A percentile compares a stretch with the other conserved stretches of the same genome.
phyloP scores from a whole-genome alignment of 2,888 invertebrate genomes.

The Parnassius smintheus region DNA sequence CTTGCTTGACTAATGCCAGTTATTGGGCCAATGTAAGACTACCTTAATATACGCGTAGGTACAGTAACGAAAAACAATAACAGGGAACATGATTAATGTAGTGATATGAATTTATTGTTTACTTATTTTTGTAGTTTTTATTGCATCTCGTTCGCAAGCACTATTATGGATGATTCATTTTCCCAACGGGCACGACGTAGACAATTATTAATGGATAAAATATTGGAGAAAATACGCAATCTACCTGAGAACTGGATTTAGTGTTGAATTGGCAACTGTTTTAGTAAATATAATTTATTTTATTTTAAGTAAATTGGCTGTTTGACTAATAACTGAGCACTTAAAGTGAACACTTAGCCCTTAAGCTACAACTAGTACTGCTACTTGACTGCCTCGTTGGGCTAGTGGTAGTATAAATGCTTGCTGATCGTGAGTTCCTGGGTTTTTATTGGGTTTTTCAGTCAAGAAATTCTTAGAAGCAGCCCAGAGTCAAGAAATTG shows the following conservation, averaged over 20 bases:
- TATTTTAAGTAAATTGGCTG: too few relatives aligned
- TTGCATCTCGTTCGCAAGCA: slow-evolving; percentile 45
- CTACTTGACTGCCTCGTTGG: too few relatives aligned
- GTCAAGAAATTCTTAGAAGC: too few relatives aligned
- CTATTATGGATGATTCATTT: slow-evolving; percentile 47
- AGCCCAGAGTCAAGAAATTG: too few relatives aligned
- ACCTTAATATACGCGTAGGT: slow-evolving; percentile 9
- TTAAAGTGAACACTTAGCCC: too few relatives aligned
- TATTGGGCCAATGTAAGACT: too few relatives aligned
- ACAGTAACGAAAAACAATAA: slow-evolving; percentile 52
- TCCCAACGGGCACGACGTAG: slow-evolving; percentile 31
- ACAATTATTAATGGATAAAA: slow-evolving; percentile 36
- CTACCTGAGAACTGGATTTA: slow-evolving; percentile 8
- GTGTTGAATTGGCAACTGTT: not conserved
- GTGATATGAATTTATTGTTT: slow-evolving; percentile 54
- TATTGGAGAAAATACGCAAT: slow-evolving; percentile 20
- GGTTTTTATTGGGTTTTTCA: too few relatives aligned
- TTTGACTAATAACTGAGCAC: too few relatives aligned
- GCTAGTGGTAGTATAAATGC: too few relatives aligned
- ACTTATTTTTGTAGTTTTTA: slow-evolving; percentile 60
- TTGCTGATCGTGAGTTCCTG: too few relatives aligned
- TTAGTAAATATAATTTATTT: not conserved
- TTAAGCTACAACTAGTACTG: too few relatives aligned
- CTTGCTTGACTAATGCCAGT: too few relatives aligned
- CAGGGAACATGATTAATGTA: slow-evolving; percentile 56